A percentile compares a stretch with the other conserved stretches of the same genome.
These are phyloP conservation scores for Mythimna albipuncta DNA, from an alignment of 2,888 invertebrate genomes.

Conservation along the genomic window DNA sequence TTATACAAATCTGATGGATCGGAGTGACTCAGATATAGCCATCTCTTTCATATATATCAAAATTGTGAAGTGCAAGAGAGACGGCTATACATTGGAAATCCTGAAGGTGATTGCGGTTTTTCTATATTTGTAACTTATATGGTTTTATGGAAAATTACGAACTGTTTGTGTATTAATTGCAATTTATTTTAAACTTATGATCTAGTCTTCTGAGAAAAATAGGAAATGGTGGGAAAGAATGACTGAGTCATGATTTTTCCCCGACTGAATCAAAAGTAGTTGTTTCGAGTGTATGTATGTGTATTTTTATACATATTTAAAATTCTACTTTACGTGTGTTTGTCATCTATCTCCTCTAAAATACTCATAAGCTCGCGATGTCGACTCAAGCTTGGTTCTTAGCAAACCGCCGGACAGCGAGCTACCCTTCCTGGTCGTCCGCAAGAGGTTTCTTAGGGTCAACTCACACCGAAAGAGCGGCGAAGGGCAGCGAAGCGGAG, in stretches of 20 bases:
- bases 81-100: slow-evolving; percentile 14
- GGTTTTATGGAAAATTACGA: slow-evolving; percentile 8
- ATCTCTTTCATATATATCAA: slow-evolving; percentile 8
- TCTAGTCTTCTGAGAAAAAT: not conserved
- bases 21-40: slow-evolving; percentile 23
- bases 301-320: too few species aligned
- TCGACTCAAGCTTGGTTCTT: too few species aligned
- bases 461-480: too few species aligned
- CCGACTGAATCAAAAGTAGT: too few species aligned
- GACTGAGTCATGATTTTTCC: not conserved
- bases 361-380: too few species aligned
- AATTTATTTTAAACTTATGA: not conserved
- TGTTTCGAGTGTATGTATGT: too few species aligned
- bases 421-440: too few species aligned
- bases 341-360: too few species aligned
- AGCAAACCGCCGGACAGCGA: too few species aligned
- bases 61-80: not conserved
- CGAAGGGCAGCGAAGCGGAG: too few species aligned
- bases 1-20: not conserved
- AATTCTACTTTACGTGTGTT: too few species aligned
- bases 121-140: slow-evolving; percentile 20
- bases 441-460: too few species aligned
- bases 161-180: slow-evolving; percentile 24
- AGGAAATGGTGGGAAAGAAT: not conserved
- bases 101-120: slow-evolving; percentile 56